These are phyloP conservation scores for Octopus sinensis DNA, from an alignment of 1,140 invertebrate genomes.

Conservation along the genomic window DNA sequence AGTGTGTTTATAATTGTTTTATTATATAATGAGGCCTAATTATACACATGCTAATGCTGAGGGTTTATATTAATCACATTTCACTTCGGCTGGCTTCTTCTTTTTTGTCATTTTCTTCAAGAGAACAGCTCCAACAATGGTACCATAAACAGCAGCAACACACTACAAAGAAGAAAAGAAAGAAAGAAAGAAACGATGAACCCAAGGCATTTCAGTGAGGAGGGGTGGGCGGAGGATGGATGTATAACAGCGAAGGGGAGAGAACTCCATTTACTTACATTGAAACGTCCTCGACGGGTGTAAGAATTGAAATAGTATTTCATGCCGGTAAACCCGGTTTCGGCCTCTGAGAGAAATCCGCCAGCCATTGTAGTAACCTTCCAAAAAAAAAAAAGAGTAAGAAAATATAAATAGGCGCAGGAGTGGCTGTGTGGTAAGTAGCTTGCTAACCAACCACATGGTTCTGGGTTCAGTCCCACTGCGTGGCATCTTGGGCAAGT, in stretches of 20 bases:
- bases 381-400: background rate
- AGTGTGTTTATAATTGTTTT: too few relatives aligned
- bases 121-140: background rate
- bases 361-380: conserved; percentile 23
- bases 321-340: conserved; percentile 24
- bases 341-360: conserved; percentile 25
- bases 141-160: background rate
- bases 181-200: background rate
- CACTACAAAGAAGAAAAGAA: background rate
- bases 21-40: too few relatives aligned
- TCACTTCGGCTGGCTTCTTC: too few relatives aligned
- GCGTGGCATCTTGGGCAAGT: too few relatives aligned
- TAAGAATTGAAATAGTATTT: conserved; percentile 33
- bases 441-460: too few relatives aligned
- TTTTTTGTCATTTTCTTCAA: background rate
- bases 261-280: conserved; percentile 21
- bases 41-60: too few relatives aligned
- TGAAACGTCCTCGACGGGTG: conserved; percentile 32
- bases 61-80: too few relatives aligned
- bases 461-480: too few relatives aligned
- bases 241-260: background rate
- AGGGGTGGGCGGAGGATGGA: background rate
- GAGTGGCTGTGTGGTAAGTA: too few relatives aligned
- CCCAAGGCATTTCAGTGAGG: background rate
- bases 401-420: too few relatives aligned